Evolutionary conservation across 2,113 vertebrate genomes (phyloP).

Genomic region (Stegostoma tigrinum): DNA sequence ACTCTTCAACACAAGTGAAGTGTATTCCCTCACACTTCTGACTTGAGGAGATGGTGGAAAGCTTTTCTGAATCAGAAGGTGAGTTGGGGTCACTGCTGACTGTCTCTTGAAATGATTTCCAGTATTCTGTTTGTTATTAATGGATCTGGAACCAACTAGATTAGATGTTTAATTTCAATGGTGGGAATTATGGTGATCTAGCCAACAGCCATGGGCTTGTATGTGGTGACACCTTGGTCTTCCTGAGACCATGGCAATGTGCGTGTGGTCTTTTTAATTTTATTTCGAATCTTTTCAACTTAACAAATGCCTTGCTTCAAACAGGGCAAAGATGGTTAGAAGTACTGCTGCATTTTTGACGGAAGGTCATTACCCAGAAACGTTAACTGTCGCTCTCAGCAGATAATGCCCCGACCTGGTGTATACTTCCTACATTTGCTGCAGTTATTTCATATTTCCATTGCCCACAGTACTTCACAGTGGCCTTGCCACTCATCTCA

Average conservation of each 20-base stretch:
- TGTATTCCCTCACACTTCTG: background rate
- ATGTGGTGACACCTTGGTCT: background rate
- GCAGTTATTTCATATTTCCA: background rate
- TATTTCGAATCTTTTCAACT: background rate
- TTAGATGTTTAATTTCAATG: background rate
- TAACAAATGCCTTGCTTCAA: background rate
- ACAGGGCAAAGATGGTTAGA: background rate
- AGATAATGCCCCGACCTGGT: background rate
- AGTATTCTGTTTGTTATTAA: background rate
- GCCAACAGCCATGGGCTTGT: background rate
- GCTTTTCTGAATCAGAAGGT: background rate
- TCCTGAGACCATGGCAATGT: background rate
- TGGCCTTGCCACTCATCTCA: background rate
- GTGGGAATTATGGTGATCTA: background rate
- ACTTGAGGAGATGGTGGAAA: background rate
- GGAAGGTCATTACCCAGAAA: background rate
- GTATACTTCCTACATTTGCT: background rate
- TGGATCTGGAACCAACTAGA: background rate
- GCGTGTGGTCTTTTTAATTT: background rate
- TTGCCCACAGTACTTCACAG: background rate
- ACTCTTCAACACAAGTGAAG: background rate
- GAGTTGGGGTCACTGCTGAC: background rate
- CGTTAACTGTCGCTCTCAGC: background rate
- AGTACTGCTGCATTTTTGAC: background rate
- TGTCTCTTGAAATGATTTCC: background rate